Evolutionary conservation across 2,113 vertebrate genomes (phyloP).

Genomic region (Prionailurus bengalensis): DNA sequence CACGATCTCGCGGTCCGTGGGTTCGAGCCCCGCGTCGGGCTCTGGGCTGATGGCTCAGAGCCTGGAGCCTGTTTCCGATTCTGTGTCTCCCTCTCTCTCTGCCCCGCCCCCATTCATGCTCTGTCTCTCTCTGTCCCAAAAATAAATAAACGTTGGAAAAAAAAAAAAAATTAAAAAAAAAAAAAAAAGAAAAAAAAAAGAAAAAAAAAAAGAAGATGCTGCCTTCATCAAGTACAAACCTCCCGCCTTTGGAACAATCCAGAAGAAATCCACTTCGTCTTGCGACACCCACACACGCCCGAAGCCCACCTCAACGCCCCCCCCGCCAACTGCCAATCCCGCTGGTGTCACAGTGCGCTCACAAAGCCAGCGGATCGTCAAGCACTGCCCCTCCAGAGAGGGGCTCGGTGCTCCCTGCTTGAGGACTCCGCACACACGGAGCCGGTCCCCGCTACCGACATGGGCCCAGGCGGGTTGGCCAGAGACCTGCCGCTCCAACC

Average conservation of each 20-base stretch:
- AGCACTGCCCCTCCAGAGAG: neutral
- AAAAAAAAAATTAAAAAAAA: no score
- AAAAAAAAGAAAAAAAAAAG: no score
- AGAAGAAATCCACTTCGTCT: conserved; percentile 22
- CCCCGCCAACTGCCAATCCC: neutral
- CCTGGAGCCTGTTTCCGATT: no score
- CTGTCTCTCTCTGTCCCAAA: no score
- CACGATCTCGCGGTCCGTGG: no score
- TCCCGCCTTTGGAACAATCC: conserved; percentile 1
- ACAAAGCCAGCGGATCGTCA: neutral
- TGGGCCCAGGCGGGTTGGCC: neutral
- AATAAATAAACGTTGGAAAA: no score
- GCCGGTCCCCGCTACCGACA: neutral
- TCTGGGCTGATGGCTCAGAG: no score
- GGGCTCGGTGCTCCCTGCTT: neutral
- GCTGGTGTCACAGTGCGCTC: neutral
- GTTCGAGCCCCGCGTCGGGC: no score
- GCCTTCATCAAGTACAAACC: neutral
- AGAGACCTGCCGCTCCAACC: neutral
- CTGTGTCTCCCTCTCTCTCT: no score
- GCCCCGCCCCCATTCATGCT: no score
- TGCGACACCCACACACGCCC: neutral
- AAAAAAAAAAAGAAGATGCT: neutral
- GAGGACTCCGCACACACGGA: neutral
- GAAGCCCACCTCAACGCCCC: neutral